These are phyloP conservation scores for Proisotoma minuta DNA, from an alignment of 2,888 invertebrate genomes.

Conservation along the genomic window DNA sequence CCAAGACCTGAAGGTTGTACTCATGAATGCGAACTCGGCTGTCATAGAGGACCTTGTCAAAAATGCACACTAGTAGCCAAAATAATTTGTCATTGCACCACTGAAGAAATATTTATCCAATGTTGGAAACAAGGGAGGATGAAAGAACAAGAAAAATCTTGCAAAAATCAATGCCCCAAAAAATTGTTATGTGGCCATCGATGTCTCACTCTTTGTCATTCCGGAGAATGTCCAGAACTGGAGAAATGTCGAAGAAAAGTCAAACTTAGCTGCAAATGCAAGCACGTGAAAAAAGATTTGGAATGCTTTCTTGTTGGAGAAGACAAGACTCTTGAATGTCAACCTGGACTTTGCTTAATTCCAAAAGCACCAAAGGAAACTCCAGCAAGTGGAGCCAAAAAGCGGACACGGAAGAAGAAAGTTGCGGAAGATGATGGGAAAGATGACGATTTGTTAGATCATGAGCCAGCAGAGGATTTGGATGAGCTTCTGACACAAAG, in stretches of 20 bases:
- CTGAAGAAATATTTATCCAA: conserved; percentile 68
- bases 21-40: conserved; percentile 52
- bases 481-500: background rate
- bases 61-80: conserved; percentile 68
- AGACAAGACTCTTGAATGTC: conserved; percentile 39
- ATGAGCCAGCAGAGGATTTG: background rate
- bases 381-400: conserved; percentile 22
- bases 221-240: conserved; percentile 63
- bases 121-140: conserved; percentile 63
- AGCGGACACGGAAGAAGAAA: conserved; percentile 40
- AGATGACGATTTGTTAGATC: background rate
- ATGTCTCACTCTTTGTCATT: conserved; percentile 68
- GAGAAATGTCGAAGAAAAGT: conserved; percentile 73
- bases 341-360: conserved; percentile 28
- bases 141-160: conserved; percentile 55
- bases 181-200: conserved; percentile 80
- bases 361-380: conserved; percentile 33
- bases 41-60: conserved; percentile 63
- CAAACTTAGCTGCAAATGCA: conserved; percentile 72
- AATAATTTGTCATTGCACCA: conserved; percentile 74
- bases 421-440: conserved; percentile 35
- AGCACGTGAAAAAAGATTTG: conserved; percentile 65
- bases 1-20: conserved; percentile 52
- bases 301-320: conserved; percentile 41
- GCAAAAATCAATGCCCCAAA: conserved; percentile 81